Percentiles rank a stretch among this genome's conserved stretches.
Conservation (phyloP, 2,888 invertebrate genomes). For the Cacoxenus indagator region DNA sequence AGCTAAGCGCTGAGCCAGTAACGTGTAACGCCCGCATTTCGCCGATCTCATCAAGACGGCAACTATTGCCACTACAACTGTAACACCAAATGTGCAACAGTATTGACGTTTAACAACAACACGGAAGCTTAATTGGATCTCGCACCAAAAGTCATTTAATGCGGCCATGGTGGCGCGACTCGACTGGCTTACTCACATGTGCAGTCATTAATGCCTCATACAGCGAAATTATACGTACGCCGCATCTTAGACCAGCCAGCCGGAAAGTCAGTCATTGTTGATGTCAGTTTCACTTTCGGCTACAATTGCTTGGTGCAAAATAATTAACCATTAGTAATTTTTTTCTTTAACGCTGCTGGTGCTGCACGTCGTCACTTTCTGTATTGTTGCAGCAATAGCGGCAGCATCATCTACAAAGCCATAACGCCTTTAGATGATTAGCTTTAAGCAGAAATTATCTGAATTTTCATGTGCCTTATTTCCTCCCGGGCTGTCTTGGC, state of each 20-base stretch:
- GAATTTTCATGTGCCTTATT: constrained; percentile 45
- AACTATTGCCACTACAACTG: constrained; percentile 27
- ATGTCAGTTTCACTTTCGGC: constrained; percentile 27
- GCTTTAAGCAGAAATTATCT: constrained; percentile 40
- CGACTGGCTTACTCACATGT: neutral
- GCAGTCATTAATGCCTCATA: constrained; percentile 11
- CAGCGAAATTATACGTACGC: neutral
- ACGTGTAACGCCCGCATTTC: constrained; percentile 10
- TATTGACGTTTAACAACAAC: constrained; percentile 31
- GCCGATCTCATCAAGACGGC: constrained; percentile 24
- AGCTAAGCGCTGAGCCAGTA: neutral
- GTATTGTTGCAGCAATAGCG: neutral
- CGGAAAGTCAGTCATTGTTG: neutral
- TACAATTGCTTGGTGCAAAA: neutral
- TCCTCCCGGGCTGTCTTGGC: neutral
- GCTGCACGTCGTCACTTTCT: neutral
- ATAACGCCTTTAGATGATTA: constrained; percentile 45
- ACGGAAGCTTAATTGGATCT: constrained; percentile 40
- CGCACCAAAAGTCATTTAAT: constrained; percentile 16
- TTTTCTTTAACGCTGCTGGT: neutral
- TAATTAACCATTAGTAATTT: neutral
- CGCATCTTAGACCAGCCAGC: neutral
- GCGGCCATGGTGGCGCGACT: neutral
- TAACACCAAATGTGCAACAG: neutral
- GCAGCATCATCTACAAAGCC: neutral